Base-by-base conservation (phyloP, 1,140 invertebrate species). In the Zaprionus lachaisei region DNA sequence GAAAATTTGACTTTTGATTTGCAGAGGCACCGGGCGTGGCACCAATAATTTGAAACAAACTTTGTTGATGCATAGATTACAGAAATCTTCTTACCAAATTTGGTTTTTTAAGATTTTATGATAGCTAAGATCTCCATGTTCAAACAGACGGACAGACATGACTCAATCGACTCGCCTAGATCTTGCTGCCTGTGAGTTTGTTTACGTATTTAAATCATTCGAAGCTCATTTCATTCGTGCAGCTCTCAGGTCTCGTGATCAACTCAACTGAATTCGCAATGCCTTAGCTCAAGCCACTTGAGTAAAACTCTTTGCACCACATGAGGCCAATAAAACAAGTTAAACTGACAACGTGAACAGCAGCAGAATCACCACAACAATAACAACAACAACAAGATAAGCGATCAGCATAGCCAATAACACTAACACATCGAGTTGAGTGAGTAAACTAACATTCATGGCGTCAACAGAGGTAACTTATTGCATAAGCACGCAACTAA, bases 221-320 rank as follows among this genome's bases (percentile, higher is more conserved):
- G 1, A 3, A 5, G 2, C n/a, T 20, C 51, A 58, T 62, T 37
- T 51, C 20, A 44, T 24, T 24, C 15, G 4, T 7, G 2, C 0
- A 28, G 34, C 7, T 37, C 9, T 15, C 37, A 34, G 31, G 3
- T 15, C 4, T 38, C 37, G 37, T 14, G 5, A 4, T 38, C 28
- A 11, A 28, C 7, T 37, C 44, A 17, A n/a, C 41, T 6, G 15
- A n/a, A 64, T 22, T 55, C 7, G 37, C 41, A 72, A 67, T 72
- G 73, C 71, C 80, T 81, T 73, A 70, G 57, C 61, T 80, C 60
- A 71, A 71, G 80, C 76, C 80, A 83, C 70, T 75, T 44, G 51
- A 67, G 34, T 80, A 51, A 72, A 78, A 89, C 74, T 56, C 84
- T 89, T 79, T 87, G 80, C 80, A 87, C 84, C 80, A 81, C 77